These are phyloP conservation scores for Hemicentrotus pulcherrimus DNA, from an alignment of 35 echinoderm and acorn worm genomes.

Conservation along the genomic window DNA sequence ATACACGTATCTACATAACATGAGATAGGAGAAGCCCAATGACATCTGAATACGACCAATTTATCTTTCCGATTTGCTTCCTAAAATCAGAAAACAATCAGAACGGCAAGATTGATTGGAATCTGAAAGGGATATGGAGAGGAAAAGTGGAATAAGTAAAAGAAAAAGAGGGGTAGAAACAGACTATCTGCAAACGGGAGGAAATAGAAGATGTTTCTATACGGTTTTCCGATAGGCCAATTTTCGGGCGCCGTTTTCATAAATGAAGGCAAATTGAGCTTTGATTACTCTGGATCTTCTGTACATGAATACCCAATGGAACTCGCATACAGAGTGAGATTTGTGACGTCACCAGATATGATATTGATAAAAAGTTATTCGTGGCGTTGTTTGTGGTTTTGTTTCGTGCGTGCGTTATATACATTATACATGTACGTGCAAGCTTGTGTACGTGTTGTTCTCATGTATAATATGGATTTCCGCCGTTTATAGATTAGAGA, in stretches of 20 bases:
- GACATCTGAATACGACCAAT: constrained; percentile 18
- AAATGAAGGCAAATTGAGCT: constrained; percentile 25
- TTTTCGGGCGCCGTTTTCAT: constrained; percentile 28
- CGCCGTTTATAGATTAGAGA: background rate
- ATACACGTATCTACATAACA: background rate
- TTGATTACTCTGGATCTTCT: background rate
- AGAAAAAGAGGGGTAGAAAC: background rate
- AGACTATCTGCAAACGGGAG: background rate
- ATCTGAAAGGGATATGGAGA: constrained; percentile 11
- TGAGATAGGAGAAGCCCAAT: background rate
- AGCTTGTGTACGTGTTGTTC: too few species aligned
- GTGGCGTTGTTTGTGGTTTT: background rate
- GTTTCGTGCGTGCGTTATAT: background rate
- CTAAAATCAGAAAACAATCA: constrained; percentile 12
- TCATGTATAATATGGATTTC: background rate
- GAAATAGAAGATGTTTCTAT: constrained; percentile 15
- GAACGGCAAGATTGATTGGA: constrained; percentile 22
- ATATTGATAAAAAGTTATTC: background rate
- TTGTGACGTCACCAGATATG: constrained; percentile 12
- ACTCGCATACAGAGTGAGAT: background rate
- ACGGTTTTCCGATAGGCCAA: constrained; percentile 22
- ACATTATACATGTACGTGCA: too few species aligned
- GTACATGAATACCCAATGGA: background rate
- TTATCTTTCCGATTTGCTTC: background rate
- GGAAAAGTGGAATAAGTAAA: background rate